These are phyloP conservation scores for Volucella inanis DNA, from an alignment of 2,888 invertebrate species.

Conservation along the genomic window DNA sequence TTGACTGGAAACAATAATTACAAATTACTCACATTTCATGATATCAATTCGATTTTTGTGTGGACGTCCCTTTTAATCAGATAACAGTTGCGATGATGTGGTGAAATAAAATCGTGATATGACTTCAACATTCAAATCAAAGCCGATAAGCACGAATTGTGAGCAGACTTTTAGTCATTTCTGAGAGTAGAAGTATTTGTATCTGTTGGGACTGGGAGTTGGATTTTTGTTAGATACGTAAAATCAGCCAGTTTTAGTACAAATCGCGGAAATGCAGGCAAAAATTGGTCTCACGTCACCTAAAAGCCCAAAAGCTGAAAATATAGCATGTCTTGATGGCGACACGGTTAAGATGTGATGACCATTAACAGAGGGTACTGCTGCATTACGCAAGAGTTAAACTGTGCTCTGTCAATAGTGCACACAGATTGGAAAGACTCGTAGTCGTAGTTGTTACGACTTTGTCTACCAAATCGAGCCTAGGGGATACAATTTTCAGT, in stretches of 20 bases:
- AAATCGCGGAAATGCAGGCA: too few relatives aligned
- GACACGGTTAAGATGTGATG: slow-evolving; percentile 30
- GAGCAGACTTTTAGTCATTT: slow-evolving; percentile 7
- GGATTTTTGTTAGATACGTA: too few relatives aligned
- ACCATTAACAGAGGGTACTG: slow-evolving; percentile 49
- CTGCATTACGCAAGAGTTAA: slow-evolving; percentile 57
- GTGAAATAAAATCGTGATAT: slow-evolving; percentile 61
- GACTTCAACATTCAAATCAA: slow-evolving; percentile 34
- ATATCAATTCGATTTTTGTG: slow-evolving; percentile 53
- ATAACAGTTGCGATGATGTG: slow-evolving; percentile 30
- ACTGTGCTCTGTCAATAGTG: slow-evolving; percentile 45
- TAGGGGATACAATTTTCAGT: slow-evolving; percentile 48
- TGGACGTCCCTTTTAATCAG: slow-evolving; percentile 12
- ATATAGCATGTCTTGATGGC: slow-evolving; percentile 19
- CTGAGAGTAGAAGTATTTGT: too few relatives aligned
- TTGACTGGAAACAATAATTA: slow-evolving; percentile 52
- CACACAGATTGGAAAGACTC: slow-evolving; percentile 22
- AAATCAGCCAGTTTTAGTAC: too few relatives aligned
- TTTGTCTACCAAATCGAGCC: slow-evolving; percentile 64
- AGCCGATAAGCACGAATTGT: slow-evolving; percentile 40
- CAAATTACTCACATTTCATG: slow-evolving; percentile 61
- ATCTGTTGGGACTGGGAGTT: too few relatives aligned
- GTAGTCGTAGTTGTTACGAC: slow-evolving; percentile 31
- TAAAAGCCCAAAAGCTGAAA: slow-evolving; percentile 47
- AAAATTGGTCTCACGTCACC: slow-evolving; percentile 17